A percentile compares a stretch with the other conserved stretches of the same genome.
These are phyloP conservation scores for Spinus pinus DNA, from an alignment of 2,797 vertebrate species.

Conservation along the genomic window DNA sequence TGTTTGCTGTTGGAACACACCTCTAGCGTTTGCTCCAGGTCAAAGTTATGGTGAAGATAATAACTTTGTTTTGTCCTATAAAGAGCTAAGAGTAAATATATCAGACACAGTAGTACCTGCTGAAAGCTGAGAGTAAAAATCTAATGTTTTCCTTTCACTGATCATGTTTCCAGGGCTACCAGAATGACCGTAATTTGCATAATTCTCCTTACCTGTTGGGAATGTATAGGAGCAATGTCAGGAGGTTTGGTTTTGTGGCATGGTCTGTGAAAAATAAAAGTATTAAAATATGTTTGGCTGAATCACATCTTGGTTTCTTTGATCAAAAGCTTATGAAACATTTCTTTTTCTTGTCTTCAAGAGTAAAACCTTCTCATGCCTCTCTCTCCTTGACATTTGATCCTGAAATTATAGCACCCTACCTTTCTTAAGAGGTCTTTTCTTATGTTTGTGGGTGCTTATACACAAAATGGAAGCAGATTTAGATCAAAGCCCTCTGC, in stretches of 20 bases:
- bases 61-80: neutral
- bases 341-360: neutral
- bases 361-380: neutral
- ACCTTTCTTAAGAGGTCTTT: neutral
- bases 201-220: slow-evolving; percentile 36
- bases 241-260: neutral
- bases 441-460: neutral
- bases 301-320: neutral
- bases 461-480: neutral
- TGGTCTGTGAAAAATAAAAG: neutral
- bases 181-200: neutral
- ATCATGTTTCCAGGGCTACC: neutral
- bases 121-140: neutral
- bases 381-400: neutral
- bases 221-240: neutral
- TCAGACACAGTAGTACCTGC: neutral
- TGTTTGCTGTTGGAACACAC: neutral
- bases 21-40: neutral
- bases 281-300: neutral
- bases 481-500: neutral
- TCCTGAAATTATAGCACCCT: neutral
- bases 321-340: neutral
- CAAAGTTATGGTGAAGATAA: neutral
- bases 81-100: neutral
- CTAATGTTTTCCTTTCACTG: neutral